Percentiles rank a stretch among this genome's conserved stretches.
Evolutionary conservation across 2,888 invertebrate genomes (phyloP).

Genomic region (Watsonalla cultraria): DNA sequence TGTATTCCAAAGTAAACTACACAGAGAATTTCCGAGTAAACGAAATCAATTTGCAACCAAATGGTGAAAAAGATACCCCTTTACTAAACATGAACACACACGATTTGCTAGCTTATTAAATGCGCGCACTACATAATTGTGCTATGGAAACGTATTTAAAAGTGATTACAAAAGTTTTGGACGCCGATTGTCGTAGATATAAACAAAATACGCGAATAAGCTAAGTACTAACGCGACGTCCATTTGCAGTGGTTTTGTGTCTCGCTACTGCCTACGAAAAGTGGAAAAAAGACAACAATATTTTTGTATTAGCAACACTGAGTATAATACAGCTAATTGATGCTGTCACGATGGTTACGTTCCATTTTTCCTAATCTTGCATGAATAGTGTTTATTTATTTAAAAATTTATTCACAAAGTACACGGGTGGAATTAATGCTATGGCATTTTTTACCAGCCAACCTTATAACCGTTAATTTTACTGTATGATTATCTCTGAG

Average conservation of each 20-base stretch:
- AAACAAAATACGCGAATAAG: conserved; percentile 69
- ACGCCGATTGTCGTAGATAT: conserved; percentile 71
- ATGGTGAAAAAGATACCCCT: conserved; percentile 34
- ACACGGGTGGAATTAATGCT: too few species aligned
- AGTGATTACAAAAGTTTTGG: conserved; percentile 72
- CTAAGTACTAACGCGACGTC: conserved; percentile 66
- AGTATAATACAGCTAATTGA: conserved; percentile 21
- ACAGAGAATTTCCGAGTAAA: conserved; percentile 11
- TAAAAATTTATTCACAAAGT: too few species aligned
- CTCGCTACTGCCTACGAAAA: conserved; percentile 70
- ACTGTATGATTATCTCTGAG: too few species aligned
- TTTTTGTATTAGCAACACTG: conserved; percentile 67
- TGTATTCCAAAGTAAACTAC: conserved; percentile 14
- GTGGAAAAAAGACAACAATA: conserved; percentile 62
- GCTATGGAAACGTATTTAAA: conserved; percentile 56
- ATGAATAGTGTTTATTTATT: too few species aligned
- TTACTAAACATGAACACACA: conserved; percentile 50
- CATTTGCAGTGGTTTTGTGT: conserved; percentile 67
- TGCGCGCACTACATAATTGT: conserved; percentile 65
- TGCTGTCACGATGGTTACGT: conserved; percentile 14
- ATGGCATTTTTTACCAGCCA: too few species aligned
- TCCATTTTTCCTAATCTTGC: conserved; percentile 15
- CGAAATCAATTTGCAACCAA: conserved; percentile 23
- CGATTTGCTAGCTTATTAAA: conserved; percentile 48
- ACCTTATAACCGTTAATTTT: too few species aligned